Percentiles rank a stretch among this genome's conserved stretches.
phyloP scores from a whole-genome alignment of 1,140 invertebrate genomes.

The Brachionus angularis region DNA sequence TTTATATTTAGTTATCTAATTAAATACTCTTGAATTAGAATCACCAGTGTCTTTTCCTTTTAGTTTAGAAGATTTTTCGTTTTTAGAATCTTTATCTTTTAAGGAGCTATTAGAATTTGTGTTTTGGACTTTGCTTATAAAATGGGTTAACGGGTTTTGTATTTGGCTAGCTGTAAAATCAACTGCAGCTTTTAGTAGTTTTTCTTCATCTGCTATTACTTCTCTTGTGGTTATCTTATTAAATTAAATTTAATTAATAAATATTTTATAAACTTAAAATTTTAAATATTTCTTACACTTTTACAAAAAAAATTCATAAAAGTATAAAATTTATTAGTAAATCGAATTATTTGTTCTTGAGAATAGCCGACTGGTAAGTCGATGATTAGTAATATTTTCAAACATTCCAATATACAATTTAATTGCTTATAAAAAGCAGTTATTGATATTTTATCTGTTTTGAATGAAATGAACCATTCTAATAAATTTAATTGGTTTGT shows the following conservation, averaged over 20 bases:
- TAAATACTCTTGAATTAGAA: too few relatives aligned
- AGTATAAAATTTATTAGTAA: slow-evolving; percentile 2
- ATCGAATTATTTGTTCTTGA: slow-evolving; percentile 20
- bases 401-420: slow-evolving; percentile 18
- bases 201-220: background rate
- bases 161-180: slow-evolving; percentile 40
- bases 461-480: slow-evolving; percentile 43
- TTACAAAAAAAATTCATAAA: slow-evolving; percentile 41
- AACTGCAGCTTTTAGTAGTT: slow-evolving; percentile 5
- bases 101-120: background rate
- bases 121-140: slow-evolving; percentile 25
- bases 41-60: slow-evolving; percentile 17
- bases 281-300: too few relatives aligned
- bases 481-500: background rate
- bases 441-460: slow-evolving; percentile 27
- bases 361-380: background rate
- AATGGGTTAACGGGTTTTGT: slow-evolving; percentile 31
- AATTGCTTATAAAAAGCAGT: slow-evolving; percentile 29
- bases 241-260: background rate
- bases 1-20: too few relatives aligned
- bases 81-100: slow-evolving; percentile 25
- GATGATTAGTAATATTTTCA: slow-evolving; percentile 25
- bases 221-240: slow-evolving; percentile 25
- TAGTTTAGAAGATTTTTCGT: slow-evolving; percentile 4
- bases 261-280: too few relatives aligned